Evolutionary conservation across 1,140 invertebrate species (phyloP).

Genomic region (Bursaphelenchus mucronatus): DNA sequence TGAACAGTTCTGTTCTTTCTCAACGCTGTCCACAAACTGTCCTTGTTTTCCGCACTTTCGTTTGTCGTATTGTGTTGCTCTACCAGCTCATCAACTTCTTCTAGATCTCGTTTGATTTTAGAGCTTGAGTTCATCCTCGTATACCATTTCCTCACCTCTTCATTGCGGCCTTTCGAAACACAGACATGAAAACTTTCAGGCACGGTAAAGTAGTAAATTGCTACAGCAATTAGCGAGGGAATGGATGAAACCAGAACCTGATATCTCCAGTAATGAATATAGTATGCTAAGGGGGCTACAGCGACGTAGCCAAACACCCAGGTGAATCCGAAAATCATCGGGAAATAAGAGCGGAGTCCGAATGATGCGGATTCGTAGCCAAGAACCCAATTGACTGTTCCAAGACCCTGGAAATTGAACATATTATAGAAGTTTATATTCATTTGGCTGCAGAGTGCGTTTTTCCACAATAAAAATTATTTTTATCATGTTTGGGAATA

Average conservation of each 20-base stretch:
- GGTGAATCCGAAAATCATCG: conserved; percentile 35
- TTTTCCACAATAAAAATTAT: neutral
- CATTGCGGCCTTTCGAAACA: too few species aligned
- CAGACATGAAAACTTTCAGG: neutral
- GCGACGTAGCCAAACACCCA: conserved; percentile 32
- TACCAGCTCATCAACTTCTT: too few species aligned
- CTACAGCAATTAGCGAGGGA: neutral
- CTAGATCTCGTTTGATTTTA: too few species aligned
- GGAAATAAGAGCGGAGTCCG: conserved; percentile 30
- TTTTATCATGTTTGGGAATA: too few species aligned
- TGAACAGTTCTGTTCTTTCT: too few species aligned
- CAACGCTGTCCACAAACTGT: too few species aligned
- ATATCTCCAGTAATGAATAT: neutral
- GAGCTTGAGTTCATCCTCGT: too few species aligned
- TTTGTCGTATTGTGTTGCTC: too few species aligned
- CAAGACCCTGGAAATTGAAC: conserved; percentile 30
- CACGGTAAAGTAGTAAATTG: conserved; percentile 2
- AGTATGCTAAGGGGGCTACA: conserved; percentile 4
- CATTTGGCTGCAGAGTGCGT: neutral
- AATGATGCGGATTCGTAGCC: conserved; percentile 34
- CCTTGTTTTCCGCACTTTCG: too few species aligned
- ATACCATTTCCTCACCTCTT: too few species aligned
- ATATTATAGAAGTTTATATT: neutral
- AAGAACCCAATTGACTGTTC: conserved; percentile 32
- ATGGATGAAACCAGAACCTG: neutral